These are phyloP conservation scores for Aurelia aurita complex sp. Pacific DNA, from an alignment of 30 jellyfish, hydroid and myxozoan genomes.

Conservation along the genomic window DNA sequence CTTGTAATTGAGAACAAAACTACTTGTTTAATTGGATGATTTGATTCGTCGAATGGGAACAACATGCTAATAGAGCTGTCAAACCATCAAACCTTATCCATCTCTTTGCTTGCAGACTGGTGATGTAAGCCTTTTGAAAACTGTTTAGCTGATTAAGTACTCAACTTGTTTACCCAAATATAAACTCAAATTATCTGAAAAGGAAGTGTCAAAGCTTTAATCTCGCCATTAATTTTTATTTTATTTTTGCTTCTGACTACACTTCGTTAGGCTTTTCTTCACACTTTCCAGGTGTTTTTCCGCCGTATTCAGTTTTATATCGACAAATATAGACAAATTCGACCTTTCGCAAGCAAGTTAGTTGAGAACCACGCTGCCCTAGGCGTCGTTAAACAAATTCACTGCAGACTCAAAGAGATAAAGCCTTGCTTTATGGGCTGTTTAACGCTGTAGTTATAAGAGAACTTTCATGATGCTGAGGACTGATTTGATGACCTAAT, in stretches of 20 bases:
- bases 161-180: neutral
- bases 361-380: constrained; percentile 17
- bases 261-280: neutral
- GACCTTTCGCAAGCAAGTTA: neutral
- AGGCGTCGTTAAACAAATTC: constrained; percentile 39
- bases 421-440: too few species aligned
- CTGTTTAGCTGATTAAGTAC: neutral
- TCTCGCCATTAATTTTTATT: neutral
- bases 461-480: too few species aligned
- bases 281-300: constrained; percentile 33
- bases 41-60: too few species aligned
- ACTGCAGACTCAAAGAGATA: constrained; percentile 3
- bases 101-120: neutral
- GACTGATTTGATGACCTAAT: too few species aligned
- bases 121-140: constrained; percentile 1
- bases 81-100: too few species aligned
- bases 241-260: neutral
- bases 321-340: constrained; percentile 12
- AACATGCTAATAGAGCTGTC: too few species aligned
- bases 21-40: too few species aligned
- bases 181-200: neutral
- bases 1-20: too few species aligned
- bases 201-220: constrained; percentile 29
- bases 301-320: constrained; percentile 8
- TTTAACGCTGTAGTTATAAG: too few species aligned